Evolutionary conservation across 1,140 invertebrate genomes (phyloP).

Genomic region (Piezodorus guildinii): DNA sequence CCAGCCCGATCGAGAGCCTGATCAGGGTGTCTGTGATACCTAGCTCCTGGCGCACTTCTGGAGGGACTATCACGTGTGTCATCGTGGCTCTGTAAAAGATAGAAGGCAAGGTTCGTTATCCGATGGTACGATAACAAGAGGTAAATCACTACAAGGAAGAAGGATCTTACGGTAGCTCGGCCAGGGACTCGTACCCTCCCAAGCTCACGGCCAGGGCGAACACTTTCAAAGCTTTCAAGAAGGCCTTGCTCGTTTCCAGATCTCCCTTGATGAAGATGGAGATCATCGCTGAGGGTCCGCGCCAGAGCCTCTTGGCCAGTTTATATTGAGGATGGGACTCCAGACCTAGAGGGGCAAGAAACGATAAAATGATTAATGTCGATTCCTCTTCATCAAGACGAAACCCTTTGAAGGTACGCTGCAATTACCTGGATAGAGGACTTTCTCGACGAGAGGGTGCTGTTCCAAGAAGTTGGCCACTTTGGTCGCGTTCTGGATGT

Average conservation of each 20-base stretch:
- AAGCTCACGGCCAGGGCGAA: conserved; percentile 90
- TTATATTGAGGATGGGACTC: conserved; percentile 86
- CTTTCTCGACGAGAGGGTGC: conserved; percentile 65
- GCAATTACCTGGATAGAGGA: conserved; percentile 65
- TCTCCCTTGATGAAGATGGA: conserved; percentile 77
- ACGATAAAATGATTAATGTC: not conserved
- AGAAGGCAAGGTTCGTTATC: too few relatives aligned
- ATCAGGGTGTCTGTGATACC: conserved; percentile 82
- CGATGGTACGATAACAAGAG: too few relatives aligned
- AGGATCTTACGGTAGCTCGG: conserved; percentile 65
- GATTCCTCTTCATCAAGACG: too few relatives aligned
- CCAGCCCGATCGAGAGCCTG: conserved; percentile 83
- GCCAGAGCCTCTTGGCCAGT: conserved; percentile 68
- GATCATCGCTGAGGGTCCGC: conserved; percentile 86
- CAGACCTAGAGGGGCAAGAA: conserved; percentile 53
- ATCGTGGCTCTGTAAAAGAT: conserved; percentile 46
- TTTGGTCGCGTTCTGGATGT: conserved; percentile 62
- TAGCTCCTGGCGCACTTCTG: conserved; percentile 53
- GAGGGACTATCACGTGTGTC: conserved; percentile 71
- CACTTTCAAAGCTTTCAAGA: conserved; percentile 65
- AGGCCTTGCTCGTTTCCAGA: conserved; percentile 60
- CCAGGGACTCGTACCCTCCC: conserved; percentile 89
- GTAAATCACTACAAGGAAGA: too few relatives aligned
- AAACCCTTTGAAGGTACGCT: too few relatives aligned
- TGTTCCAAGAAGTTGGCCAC: conserved; percentile 70